Evolutionary conservation across 2,797 vertebrate species (phyloP).

Genomic region (Momotus momota): DNA sequence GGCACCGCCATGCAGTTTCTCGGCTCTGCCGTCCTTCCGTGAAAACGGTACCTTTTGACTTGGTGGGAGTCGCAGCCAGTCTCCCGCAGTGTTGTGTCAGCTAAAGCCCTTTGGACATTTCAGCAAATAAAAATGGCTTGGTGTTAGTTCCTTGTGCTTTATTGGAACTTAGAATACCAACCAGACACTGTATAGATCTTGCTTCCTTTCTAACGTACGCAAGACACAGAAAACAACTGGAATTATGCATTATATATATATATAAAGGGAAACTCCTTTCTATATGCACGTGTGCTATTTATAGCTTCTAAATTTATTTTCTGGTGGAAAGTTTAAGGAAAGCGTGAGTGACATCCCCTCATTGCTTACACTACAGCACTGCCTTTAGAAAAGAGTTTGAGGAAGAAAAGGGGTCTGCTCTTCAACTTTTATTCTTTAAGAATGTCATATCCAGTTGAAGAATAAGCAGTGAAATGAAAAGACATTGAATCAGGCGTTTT

Average conservation of each 20-base stretch:
- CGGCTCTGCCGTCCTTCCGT: background rate
- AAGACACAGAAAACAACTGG: background rate
- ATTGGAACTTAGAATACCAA: background rate
- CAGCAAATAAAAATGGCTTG: background rate
- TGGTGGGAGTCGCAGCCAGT: background rate
- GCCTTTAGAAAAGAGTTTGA: background rate
- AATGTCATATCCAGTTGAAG: background rate
- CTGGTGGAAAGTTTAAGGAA: background rate
- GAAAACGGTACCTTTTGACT: background rate
- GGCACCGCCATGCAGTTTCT: background rate
- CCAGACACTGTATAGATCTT: rapidly evolving
- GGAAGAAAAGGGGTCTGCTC: background rate
- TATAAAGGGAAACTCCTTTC: background rate
- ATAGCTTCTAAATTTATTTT: background rate
- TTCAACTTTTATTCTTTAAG: background rate
- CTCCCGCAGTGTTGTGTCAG: background rate
- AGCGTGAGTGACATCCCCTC: background rate
- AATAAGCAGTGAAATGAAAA: slow-evolving; percentile 33
- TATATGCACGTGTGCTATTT: background rate
- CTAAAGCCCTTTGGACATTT: background rate
- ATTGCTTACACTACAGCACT: background rate
- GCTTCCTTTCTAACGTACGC: background rate
- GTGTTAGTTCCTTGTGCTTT: background rate
- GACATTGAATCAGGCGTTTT: background rate
- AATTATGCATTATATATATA: background rate